Conservation (phyloP, 2,888 invertebrate species). For the Pachymerium ferrugineum region DNA sequence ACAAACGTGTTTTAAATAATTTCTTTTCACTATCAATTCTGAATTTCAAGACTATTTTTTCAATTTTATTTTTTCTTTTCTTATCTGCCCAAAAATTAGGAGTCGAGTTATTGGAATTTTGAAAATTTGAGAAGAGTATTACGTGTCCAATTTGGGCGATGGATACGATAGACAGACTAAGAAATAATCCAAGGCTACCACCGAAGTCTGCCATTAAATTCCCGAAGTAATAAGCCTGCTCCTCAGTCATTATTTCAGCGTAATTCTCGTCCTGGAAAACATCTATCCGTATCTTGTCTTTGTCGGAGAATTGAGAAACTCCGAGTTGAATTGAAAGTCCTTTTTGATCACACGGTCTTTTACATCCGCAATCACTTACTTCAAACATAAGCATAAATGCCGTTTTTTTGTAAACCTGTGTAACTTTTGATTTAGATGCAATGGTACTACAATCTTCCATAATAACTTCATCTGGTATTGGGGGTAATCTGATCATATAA, state of each 20-base stretch:
- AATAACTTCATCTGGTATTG: background rate
- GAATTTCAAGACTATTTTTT: too few species aligned
- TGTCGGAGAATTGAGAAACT: background rate
- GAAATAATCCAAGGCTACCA: background rate
- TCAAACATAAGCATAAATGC: background rate
- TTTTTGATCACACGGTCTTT: background rate
- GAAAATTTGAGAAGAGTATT: background rate
- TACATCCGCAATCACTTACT: background rate
- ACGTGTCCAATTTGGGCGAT: background rate
- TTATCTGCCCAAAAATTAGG: background rate
- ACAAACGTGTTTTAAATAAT: too few species aligned
- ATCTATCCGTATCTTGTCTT: background rate
- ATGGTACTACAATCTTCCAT: background rate
- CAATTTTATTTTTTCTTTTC: too few species aligned
- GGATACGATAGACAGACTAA: background rate
- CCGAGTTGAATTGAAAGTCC: background rate
- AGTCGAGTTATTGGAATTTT: too few species aligned
- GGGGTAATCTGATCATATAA: background rate
- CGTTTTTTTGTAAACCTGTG: background rate
- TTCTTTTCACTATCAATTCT: too few species aligned
- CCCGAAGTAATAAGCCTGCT: background rate
- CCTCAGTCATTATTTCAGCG: background rate
- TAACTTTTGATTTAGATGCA: background rate
- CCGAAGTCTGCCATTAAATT: background rate
- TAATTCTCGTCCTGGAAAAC: background rate